Base-by-base conservation (phyloP, 1,140 invertebrate genomes). In the Drosophila ohnishii region DNA sequence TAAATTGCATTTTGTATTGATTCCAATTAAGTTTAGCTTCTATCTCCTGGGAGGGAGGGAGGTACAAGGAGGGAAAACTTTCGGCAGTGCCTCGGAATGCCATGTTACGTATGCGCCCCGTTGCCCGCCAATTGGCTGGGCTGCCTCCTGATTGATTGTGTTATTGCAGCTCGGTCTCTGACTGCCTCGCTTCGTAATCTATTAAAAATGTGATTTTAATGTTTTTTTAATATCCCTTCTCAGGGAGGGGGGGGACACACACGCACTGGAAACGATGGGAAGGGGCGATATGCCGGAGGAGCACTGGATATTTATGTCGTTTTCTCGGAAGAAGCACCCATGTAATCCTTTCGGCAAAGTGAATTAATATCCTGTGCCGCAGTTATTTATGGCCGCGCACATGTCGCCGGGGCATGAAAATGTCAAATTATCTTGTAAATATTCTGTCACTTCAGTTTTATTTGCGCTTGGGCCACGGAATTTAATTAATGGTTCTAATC, bases 171-270 rank as follows among this genome's bases (percentile, higher is more conserved):
- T 9, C 13, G 8, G 8, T 28, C 22, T 8, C 44, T 48, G 34
- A 47, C 32, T 40, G 25, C 22, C 42, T 8, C 30, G 6, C 19
- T 34, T 42, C 35, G 63, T 81, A 81, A 81, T 81, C 74, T 81
- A 69, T 78, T 78, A 78, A 82, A 82, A 82, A 82, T 82, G 78
- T 69, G 79, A 82, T 73, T 82, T 82, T 82, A 82, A 82, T 82
- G 79, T 40, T 58, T 82, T 82, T 70, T 69, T 82, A 78, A 82
- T 82, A 82, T 80, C 73, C 47, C 28, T 28, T n/a, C 16, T 2
- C 22, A 22, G 22, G 22, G 22, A 19, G 22, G 22, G 22, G 22
- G 5, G 37, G n/a, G 11, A 28, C 19, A 55, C 13, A n/a, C 25
- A 39, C 47, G 5, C 47, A 16, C 47, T 22, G 5, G 51, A 42